A percentile compares a stretch with the other conserved stretches of the same genome.
Evolutionary conservation across 2,888 invertebrate species (phyloP).

Genomic region (Eupithecia insigniata): DNA sequence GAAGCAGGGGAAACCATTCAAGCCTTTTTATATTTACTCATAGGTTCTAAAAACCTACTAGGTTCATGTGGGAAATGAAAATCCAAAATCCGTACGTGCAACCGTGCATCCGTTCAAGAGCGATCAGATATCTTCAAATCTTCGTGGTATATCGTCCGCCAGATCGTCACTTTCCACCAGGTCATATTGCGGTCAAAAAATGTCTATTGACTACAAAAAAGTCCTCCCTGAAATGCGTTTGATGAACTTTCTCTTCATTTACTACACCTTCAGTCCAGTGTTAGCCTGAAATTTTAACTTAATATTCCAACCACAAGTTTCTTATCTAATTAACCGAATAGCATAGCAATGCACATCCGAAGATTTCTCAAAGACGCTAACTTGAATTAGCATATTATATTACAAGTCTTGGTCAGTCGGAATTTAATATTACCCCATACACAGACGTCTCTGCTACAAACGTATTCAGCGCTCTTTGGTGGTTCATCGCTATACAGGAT

Average conservation of each 20-base stretch:
- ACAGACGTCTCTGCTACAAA: conserved; percentile 70
- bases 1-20: too few species aligned
- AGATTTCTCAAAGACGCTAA: conserved; percentile 31
- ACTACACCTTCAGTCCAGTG: background rate
- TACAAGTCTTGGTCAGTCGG: conserved; percentile 65
- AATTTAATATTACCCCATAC: conserved; percentile 76
- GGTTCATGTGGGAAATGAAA: background rate
- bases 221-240: background rate
- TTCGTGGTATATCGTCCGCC: too few species aligned
- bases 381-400: conserved; percentile 68
- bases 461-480: conserved; percentile 67
- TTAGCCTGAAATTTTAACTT: background rate
- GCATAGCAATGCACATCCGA: conserved; percentile 30
- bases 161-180: too few species aligned
- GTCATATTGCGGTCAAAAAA: too few species aligned
- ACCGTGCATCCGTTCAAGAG: too few species aligned
- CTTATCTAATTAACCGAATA: conserved; percentile 26
- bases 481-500: conserved; percentile 61
- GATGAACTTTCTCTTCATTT: background rate
- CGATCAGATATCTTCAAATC: too few species aligned
- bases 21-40: too few species aligned
- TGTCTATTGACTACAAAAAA: too few species aligned
- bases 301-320: conserved; percentile 1
- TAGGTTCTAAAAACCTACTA: too few species aligned
- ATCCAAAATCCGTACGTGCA: background rate